A percentile compares a stretch with the other conserved stretches of the same genome.
Evolutionary conservation across 1,140 invertebrate species (phyloP).

Genomic region (Onthophagus taurus): DNA sequence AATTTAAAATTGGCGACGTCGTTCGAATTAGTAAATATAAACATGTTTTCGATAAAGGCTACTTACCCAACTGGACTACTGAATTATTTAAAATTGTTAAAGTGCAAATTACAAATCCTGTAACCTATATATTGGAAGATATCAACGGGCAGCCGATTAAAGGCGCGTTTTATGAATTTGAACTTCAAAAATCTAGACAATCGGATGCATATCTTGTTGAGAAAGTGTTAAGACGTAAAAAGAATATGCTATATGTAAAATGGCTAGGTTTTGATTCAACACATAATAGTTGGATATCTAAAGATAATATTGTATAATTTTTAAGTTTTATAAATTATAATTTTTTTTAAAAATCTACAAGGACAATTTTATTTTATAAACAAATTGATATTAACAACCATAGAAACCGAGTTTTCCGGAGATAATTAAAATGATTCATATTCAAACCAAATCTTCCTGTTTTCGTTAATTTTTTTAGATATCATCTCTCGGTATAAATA

Average conservation of each 20-base stretch:
- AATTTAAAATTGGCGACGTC: slow-evolving; percentile 16
- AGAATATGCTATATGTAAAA: slow-evolving; percentile 28
- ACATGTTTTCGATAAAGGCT: slow-evolving; percentile 29
- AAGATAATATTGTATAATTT: slow-evolving; percentile 5
- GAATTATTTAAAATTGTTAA: slow-evolving; percentile 30
- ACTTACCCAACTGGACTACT: slow-evolving; percentile 27
- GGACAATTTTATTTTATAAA: too few species aligned
- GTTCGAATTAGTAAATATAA: slow-evolving; percentile 20
- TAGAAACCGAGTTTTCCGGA: too few species aligned
- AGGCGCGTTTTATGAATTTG: slow-evolving; percentile 29
- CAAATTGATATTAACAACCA: too few species aligned
- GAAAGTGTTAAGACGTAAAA: slow-evolving; percentile 27
- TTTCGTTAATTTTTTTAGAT: too few species aligned
- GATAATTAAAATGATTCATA: too few species aligned
- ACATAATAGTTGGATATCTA: slow-evolving; percentile 16
- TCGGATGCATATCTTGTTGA: slow-evolving; percentile 31
- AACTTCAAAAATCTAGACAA: slow-evolving; percentile 25
- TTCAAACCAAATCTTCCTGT: too few species aligned
- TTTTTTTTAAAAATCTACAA: too few species aligned
- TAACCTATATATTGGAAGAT: slow-evolving; percentile 23
- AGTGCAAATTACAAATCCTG: slow-evolving; percentile 23
- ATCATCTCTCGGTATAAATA: too few species aligned
- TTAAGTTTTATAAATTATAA: too few species aligned
- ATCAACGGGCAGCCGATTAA: slow-evolving; percentile 16
- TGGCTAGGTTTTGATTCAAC: slow-evolving; percentile 26